A percentile compares a stretch with the other conserved stretches of the same genome.
These are phyloP conservation scores for Cynopterus sphinx DNA, from an alignment of 2,797 vertebrate species.

Conservation along the genomic window DNA sequence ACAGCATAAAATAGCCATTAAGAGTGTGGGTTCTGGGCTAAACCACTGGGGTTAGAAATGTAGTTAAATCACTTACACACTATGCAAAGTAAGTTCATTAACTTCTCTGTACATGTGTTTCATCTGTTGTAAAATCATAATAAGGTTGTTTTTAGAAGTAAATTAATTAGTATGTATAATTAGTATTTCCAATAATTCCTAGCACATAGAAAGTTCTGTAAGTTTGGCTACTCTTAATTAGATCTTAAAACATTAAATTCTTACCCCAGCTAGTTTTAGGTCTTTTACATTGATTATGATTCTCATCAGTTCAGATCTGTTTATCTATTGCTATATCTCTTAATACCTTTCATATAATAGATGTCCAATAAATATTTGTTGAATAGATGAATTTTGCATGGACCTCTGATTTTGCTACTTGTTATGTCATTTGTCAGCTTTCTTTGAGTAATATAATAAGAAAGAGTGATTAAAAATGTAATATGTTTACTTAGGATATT, in stretches of 20 bases:
- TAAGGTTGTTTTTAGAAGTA: not conserved
- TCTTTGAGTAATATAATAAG: not conserved
- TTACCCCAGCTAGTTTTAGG: not conserved
- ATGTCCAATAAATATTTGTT: not conserved
- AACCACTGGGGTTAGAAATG: not conserved
- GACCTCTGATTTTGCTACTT: not conserved
- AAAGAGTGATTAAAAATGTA: not conserved
- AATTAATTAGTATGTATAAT: not conserved
- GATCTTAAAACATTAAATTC: not conserved
- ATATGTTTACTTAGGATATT: not conserved
- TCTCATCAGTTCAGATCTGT: not conserved
- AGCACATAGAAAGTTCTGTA: not conserved
- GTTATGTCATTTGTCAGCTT: not conserved
- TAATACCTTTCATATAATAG: not conserved
- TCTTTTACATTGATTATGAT: not conserved
- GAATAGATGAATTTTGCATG: not conserved
- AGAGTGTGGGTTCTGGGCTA: not conserved
- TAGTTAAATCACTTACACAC: not conserved
- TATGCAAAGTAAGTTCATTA: not conserved
- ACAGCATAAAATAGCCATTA: not conserved
- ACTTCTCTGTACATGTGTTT: not conserved
- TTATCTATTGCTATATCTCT: not conserved
- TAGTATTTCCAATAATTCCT: not conserved
- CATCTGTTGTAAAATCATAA: not conserved
- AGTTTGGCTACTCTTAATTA: not conserved